Evolutionary conservation across 2,888 invertebrate species (phyloP).

Genomic region (Lasioglossum figueresi): DNA sequence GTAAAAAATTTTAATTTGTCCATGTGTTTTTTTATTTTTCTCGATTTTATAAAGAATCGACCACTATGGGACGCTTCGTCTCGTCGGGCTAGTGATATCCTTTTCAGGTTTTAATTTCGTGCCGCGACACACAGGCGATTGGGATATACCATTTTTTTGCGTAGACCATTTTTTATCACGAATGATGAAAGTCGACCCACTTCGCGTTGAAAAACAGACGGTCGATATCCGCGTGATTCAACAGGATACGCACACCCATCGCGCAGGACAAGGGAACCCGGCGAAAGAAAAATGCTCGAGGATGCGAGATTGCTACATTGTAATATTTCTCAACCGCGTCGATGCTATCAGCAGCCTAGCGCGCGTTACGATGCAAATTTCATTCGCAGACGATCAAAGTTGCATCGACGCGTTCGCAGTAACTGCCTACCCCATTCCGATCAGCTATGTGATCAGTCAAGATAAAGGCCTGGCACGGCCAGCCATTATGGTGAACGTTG

Average conservation of each 20-base stretch:
- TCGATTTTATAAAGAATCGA: no score
- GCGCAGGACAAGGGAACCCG: slow-evolving; percentile 9
- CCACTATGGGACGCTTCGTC: neutral
- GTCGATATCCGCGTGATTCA: slow-evolving; percentile 18
- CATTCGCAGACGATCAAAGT: slow-evolving; percentile 2
- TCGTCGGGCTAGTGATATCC: neutral
- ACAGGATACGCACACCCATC: slow-evolving; percentile 27
- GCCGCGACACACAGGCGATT: neutral
- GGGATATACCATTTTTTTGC: neutral
- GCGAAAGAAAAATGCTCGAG: slow-evolving; percentile 20
- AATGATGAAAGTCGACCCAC: slow-evolving; percentile 38
- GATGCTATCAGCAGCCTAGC: slow-evolving; percentile 12
- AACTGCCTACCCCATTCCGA: slow-evolving; percentile 15
- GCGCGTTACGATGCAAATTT: slow-evolving; percentile 45
- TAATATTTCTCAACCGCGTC: slow-evolving; percentile 4
- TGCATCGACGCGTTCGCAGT: neutral
- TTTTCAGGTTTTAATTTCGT: neutral
- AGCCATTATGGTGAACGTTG: neutral
- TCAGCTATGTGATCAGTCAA: neutral
- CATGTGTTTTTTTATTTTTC: no score
- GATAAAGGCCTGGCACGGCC: neutral
- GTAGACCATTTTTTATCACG: slow-evolving; percentile 7
- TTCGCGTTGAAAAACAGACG: slow-evolving; percentile 6
- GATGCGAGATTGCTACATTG: slow-evolving; percentile 22
- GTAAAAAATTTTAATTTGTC: no score